A percentile compares a stretch with the other conserved stretches of the same genome.
Evolutionary conservation across 2,797 vertebrate species (phyloP).

Genomic region (Bryconaethiops microstoma): DNA sequence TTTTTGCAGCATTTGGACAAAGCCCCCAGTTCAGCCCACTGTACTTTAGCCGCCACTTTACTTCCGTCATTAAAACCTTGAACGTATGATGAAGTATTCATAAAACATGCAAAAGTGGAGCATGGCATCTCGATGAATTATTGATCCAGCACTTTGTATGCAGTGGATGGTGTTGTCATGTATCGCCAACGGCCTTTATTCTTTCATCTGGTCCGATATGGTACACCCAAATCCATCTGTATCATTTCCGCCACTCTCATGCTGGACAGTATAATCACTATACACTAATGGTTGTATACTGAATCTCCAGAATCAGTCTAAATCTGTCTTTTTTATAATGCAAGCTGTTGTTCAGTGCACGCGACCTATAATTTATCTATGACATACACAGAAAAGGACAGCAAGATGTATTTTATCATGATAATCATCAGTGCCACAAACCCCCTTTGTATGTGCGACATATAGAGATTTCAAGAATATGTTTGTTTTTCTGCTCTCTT

Average conservation of each 20-base stretch:
- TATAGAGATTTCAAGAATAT: background rate
- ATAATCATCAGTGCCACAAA: background rate
- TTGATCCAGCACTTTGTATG: conserved; percentile 53
- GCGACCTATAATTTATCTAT: no score
- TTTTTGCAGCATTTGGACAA: background rate
- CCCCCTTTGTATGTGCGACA: background rate
- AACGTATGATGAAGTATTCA: conserved; percentile 28
- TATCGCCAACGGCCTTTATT: conserved; percentile 13
- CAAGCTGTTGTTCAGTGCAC: background rate
- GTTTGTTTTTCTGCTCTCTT: background rate
- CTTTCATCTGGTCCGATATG: conserved; percentile 35
- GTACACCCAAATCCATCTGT: conserved; percentile 21
- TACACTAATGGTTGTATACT: background rate
- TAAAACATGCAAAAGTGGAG: conserved; percentile 47
- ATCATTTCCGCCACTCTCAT: background rate
- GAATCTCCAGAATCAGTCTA: background rate
- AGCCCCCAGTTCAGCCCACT: background rate
- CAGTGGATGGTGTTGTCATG: conserved; percentile 33
- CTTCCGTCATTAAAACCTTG: conserved; percentile 19
- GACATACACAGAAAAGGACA: no score
- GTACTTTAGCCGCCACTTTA: background rate
- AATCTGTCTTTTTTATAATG: background rate
- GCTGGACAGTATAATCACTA: background rate
- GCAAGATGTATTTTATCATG: background rate
- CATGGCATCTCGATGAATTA: conserved; percentile 51